Evolutionary conservation across 2,797 vertebrate genomes (phyloP).

Genomic region (Muscicapa comitata): DNA sequence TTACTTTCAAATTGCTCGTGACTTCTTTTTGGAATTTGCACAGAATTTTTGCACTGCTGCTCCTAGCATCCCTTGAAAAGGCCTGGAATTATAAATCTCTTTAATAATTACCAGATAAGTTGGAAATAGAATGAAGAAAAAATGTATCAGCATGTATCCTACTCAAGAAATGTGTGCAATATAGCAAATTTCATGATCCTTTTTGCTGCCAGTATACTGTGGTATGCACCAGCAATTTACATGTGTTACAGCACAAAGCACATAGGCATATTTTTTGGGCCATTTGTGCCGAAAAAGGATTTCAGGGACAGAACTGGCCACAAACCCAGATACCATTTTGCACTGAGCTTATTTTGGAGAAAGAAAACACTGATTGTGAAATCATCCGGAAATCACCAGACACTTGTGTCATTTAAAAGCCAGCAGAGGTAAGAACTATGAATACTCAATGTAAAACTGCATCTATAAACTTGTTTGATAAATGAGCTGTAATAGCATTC

Average conservation of each 20-base stretch:
- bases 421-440: background rate
- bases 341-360: background rate
- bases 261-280: background rate
- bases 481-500: background rate
- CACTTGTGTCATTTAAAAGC: background rate
- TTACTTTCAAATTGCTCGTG: background rate
- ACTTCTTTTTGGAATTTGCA: background rate
- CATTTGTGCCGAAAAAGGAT: background rate
- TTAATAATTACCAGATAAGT: background rate
- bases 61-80: background rate
- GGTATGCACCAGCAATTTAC: background rate
- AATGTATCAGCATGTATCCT: background rate
- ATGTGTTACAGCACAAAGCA: background rate
- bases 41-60: background rate
- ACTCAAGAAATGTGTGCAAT: background rate
- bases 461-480: background rate
- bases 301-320: background rate
- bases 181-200: background rate
- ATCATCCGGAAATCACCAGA: background rate
- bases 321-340: background rate
- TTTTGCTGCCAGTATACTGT: background rate
- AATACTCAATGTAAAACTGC: background rate
- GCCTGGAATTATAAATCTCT: background rate
- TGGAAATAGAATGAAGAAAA: background rate
- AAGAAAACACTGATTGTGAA: background rate